Evolutionary conservation across 1,140 invertebrate species (phyloP).

Genomic region (Adelges cooleyi): DNA sequence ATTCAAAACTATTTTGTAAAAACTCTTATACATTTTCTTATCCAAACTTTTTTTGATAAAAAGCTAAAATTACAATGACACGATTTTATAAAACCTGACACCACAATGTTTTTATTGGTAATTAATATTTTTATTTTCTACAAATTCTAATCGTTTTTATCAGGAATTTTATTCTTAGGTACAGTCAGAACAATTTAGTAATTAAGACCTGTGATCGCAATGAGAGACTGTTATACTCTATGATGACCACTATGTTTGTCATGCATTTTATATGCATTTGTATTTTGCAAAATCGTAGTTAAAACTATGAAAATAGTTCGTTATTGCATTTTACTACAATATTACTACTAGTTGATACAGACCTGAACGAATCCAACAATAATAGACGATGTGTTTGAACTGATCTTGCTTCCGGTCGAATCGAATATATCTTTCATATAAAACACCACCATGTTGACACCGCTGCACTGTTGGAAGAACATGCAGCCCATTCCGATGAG

Average conservation of each 20-base stretch:
- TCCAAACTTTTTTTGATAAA: no score
- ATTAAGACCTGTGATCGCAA: no score
- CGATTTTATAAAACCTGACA: no score
- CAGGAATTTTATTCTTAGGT: no score
- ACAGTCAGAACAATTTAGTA: no score
- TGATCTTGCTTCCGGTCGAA: conserved; percentile 42
- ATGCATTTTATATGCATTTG: background rate
- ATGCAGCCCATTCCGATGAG: background rate
- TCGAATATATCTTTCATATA: conserved; percentile 62
- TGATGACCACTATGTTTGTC: background rate
- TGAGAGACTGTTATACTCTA: background rate
- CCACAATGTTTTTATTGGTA: no score
- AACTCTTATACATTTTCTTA: no score
- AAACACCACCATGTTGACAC: conserved; percentile 76
- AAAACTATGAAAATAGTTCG: background rate
- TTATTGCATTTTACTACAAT: no score
- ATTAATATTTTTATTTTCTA: no score
- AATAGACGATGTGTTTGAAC: conserved; percentile 44
- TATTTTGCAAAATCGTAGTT: background rate
- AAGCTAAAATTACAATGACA: no score
- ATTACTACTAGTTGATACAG: background rate
- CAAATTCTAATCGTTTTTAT: no score
- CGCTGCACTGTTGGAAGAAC: conserved; percentile 73
- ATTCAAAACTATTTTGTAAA: no score
- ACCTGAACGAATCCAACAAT: conserved; percentile 70